phyloP scores from a whole-genome alignment of 2,888 invertebrate genomes.

The Rutpela maculata region DNA sequence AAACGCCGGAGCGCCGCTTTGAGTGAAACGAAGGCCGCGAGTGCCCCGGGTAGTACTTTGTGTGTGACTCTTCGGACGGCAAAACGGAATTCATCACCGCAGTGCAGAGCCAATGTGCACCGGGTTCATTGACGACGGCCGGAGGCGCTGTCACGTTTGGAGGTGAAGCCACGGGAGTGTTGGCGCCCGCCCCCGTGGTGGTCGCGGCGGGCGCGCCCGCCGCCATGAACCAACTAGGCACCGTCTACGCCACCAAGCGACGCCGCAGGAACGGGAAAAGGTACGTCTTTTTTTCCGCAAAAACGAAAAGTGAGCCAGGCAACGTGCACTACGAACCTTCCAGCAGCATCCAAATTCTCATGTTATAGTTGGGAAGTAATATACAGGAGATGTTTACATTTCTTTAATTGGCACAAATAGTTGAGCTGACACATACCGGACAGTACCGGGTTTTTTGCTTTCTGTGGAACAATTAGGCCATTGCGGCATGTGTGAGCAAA shows the following conservation, averaged over 20 bases:
- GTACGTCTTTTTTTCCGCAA: constrained; percentile 75
- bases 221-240: constrained; percentile 91
- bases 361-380: no score
- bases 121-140: constrained; percentile 62
- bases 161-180: constrained; percentile 67
- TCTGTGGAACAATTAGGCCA: no score
- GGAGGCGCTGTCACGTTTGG: constrained; percentile 67
- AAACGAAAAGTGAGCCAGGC: no score
- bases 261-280: constrained; percentile 97
- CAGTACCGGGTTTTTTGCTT: no score
- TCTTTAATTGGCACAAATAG: no score
- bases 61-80: constrained; percentile 49
- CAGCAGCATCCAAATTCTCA: not conserved
- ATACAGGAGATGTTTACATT: no score
- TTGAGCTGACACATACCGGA: no score
- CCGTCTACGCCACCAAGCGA: constrained; percentile 97
- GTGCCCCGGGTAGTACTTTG: constrained; percentile 27
- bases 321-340: not conserved
- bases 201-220: constrained; percentile 64
- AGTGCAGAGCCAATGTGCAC: constrained; percentile 71
- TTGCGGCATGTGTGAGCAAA: no score
- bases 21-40: constrained; percentile 40
- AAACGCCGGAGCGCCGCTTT: constrained; percentile 41
- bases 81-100: constrained; percentile 70
- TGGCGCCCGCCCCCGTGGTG: constrained; percentile 65